phyloP scores from a whole-genome alignment of 2,113 vertebrate species.

The Ibidorhyncha struthersii region DNA sequence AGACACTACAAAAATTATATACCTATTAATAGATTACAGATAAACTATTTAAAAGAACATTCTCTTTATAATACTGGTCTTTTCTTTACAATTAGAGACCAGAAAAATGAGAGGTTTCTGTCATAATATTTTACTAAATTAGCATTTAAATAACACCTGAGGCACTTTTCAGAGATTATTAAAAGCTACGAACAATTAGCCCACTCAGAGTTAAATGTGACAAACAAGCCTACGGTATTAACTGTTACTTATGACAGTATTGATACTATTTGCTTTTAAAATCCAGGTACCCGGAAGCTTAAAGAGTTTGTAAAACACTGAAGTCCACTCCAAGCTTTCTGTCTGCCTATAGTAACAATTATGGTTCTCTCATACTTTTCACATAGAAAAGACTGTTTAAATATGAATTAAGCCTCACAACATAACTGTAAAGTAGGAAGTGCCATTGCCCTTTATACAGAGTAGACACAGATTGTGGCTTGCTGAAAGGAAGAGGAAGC shows the following conservation, averaged over 20 bases:
- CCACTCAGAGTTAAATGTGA: not conserved
- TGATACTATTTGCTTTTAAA: not conserved
- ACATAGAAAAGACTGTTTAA: not conserved
- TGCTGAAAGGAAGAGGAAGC: not conserved
- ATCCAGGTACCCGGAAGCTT: not conserved
- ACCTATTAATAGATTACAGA: not conserved
- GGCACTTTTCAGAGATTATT: not conserved
- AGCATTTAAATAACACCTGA: slow-evolving; percentile 16
- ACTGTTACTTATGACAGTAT: not conserved
- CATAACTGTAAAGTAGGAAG: not conserved
- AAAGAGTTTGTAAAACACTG: not conserved
- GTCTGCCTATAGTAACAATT: not conserved
- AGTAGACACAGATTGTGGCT: not conserved
- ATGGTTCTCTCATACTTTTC: not conserved
- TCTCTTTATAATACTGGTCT: not conserved
- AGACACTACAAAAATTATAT: not conserved
- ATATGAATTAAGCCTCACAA: not conserved
- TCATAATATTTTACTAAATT: not conserved
- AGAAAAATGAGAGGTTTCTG: not conserved
- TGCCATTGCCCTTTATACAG: not conserved
- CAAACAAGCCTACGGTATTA: not conserved
- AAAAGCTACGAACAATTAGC: not conserved
- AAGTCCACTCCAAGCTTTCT: not conserved
- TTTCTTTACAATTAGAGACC: slow-evolving; percentile 2
- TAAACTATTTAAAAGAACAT: not conserved